Base-by-base conservation (phyloP, 2,888 invertebrate species). In the Monoplex corrugatus region DNA sequence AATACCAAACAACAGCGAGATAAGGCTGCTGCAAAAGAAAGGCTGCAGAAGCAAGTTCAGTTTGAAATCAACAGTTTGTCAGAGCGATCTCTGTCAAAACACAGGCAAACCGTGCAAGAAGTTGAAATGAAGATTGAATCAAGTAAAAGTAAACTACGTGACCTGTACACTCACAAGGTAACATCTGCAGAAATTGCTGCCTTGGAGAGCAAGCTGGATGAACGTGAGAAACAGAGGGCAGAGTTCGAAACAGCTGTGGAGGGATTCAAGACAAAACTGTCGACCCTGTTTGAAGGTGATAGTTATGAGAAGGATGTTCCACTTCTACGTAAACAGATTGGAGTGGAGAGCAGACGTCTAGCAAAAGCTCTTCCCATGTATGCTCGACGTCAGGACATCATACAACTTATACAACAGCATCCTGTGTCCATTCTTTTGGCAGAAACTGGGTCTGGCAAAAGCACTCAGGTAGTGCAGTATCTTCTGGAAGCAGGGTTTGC, bases 391-490 rank as follows among this genome's bases (percentile, higher is more conserved):
- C 86, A 91, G 10, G 92, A 93, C 10, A 94, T 95, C 8, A 44
- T 95, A 5, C 89, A 92, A 0, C 90, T 91, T 32, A 91, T 95
- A 0, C 78, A 63, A 35, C 80, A 92, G 10, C 92, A 95, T 83
- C 93, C 93, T 45, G 94, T 95, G 6, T 91, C 91, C 28, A 92
- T 96, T 10, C 90, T 96, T 2, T 91, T 95, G 45, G 96, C 95
- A 10, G 95, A 96, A 89, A 96, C 96, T 6, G 96, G 96, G 10
- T 96, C 95, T 0, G 96, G 96, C 16, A 96, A 96, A 90, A 96
- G 95, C 87, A 96, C 96, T 35, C 96, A 96, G 91, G 89, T 96
- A 68, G 92, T 93, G 16, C 95, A 96, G 90, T 96, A 95, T 89
- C 89, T 96, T 0, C 91, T 94, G 68, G 94, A 95, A 63, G 93